Evolutionary conservation across 1,140 invertebrate genomes (phyloP), one percentile per base, ranked within the genome.

Genomic region (Lordiphosa clarofinis): DNA sequence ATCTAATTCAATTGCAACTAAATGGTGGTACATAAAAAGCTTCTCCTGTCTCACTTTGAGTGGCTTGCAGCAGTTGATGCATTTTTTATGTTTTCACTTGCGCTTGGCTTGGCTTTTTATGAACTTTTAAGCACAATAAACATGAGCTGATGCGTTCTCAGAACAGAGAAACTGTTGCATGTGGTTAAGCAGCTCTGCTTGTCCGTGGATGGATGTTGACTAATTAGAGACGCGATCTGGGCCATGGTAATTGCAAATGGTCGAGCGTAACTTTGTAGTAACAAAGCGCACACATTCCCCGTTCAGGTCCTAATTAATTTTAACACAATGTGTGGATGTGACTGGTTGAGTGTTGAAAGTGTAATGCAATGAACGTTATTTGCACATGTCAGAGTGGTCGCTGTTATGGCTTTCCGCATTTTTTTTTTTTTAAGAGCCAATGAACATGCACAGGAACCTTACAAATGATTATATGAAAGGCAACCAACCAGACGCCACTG

Each of bases 11-110:
- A 28, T 28, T 28, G 1, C 24, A 6, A 28, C 24, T 28, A 28
- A 28, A 1, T 7, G 24, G 24, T 28, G 24, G 24, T 4, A 28
- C 24, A 28, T 28, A 28, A 28, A 35, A 46, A 12, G 9, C 7
- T 19, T 31, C n/a, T 15, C 4, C 8, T 4, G n/a, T 7, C 24
- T 12, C 31, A 55, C 19, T 52, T 58, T 9, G 40, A 67, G 54
- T 40, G 63, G 28, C 56, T 15, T 60, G 37, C 56, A 69, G 65
- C 73, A 67, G 46, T 59, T 69, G 68, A 73, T 82, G 76, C 76
- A 76, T 82, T 82, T 82, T 76, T 82, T 64, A 82, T 82, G 78
- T 69, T 50, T 35, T 76, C 59, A 84, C 78, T 73, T 72, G 63
- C n/a, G 28, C 11, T 63, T 81, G 71, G 61, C 58, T 68, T 72